These are phyloP conservation scores for Perca flavescens DNA, from an alignment of 2,113 vertebrate species.

Conservation along the genomic window DNA sequence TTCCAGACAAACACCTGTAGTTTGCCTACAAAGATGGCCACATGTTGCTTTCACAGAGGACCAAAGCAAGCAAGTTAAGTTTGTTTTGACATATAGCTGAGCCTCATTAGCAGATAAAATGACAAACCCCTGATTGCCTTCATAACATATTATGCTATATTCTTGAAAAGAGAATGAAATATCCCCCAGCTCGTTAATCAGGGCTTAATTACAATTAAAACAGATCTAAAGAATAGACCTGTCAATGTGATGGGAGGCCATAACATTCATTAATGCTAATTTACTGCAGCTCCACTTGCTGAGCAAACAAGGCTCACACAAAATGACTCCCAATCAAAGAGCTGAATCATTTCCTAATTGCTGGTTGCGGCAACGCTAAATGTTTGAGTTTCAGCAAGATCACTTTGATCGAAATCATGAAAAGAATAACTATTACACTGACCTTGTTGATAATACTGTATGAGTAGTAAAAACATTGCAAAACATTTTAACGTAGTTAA, in stretches of 20 bases:
- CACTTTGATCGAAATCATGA: conserved; percentile 53
- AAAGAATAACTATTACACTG: conserved; percentile 29
- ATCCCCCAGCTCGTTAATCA: conserved; percentile 77
- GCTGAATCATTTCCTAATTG: conserved; percentile 78
- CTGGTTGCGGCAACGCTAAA: conserved; percentile 59
- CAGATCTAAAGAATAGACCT: conserved; percentile 80
- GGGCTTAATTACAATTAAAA: conserved; percentile 82
- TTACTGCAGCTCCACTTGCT: conserved; percentile 67
- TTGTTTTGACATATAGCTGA: conserved; percentile 75
- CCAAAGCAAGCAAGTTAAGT: conserved; percentile 31
- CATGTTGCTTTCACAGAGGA: background rate
- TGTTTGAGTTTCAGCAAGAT: conserved; percentile 45
- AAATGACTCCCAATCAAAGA: conserved; percentile 76
- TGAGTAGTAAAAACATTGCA: background rate
- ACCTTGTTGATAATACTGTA: conserved; percentile 11
- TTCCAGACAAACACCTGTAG: conserved; percentile 34
- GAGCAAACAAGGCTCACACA: conserved; percentile 67
- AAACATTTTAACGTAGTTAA: background rate
- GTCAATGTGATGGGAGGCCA: conserved; percentile 79
- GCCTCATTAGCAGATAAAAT: conserved; percentile 78
- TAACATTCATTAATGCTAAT: conserved; percentile 82
- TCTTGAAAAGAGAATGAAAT: conserved; percentile 72
- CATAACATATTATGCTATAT: conserved; percentile 71
- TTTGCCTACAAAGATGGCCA: conserved; percentile 17
- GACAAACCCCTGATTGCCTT: conserved; percentile 76